Base-by-base conservation (phyloP, 1,140 invertebrate genomes). In the Lepidurus packardi region DNA sequence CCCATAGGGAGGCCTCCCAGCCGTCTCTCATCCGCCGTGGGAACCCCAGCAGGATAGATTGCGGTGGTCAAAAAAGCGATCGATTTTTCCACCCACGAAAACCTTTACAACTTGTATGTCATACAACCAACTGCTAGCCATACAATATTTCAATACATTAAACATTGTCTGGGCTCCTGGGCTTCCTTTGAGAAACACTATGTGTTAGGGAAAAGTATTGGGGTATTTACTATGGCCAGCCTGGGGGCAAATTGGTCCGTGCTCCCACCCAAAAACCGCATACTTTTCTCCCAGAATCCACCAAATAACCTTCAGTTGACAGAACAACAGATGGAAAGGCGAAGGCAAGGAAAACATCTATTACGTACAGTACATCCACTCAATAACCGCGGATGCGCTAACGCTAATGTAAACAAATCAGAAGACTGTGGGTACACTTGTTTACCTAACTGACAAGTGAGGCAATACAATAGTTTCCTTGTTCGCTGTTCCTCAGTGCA, bases 71-170 rank as follows among this genome's bases (percentile, higher is more conserved):
- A 34, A 4, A 4, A 21, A 13, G 53, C 53, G 53, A 65, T n/a
- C 6, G 16, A 65, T 65, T 21, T 65, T 65, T 65, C 53, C 53
- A 65, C 53, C 53, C 53, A 21, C 53, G 53, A 65, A 65, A 65
- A 65, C 53, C 21, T 4, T 34, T 34, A 34, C 2, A 34, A 34
- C 3, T 34, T 4, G 0, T 34, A 34, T 4, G 34, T 13, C 21
- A 65, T n/a, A 13, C 13, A 4, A 21, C 7, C 21, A 21, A n/a
- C 53, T 65, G 6, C 53, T 65, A 65, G 53, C n/a, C 6, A 65
- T 21, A 0, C 53, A 65, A 13, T 65, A 65, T 34, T 34, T 4
- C 34, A 34, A 34, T 3, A 3, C 2, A 34, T 34, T 34, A 34
- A 34, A 34, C 34, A 34, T 34, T 34, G 34, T 9, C 16, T n/a